A percentile compares a stretch with the other conserved stretches of the same genome.
Conservation (phyloP, 2,888 invertebrate species). For the Pheosia gnoma region DNA sequence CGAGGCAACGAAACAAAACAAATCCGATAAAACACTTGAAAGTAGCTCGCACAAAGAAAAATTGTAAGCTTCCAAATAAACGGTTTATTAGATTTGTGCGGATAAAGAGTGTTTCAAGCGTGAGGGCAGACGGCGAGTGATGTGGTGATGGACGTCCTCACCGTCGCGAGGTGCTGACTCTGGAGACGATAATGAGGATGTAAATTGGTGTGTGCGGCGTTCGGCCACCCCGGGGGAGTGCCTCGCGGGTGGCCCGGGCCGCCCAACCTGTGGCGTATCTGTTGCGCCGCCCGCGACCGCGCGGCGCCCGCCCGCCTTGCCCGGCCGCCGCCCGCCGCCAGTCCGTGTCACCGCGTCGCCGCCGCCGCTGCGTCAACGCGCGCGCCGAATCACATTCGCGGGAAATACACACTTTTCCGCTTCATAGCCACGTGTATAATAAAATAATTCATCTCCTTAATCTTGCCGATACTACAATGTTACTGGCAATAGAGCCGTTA, state of each 20-base stretch:
- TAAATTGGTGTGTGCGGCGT: conserved; percentile 68
- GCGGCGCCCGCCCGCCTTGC: conserved; percentile 48
- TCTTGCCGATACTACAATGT: conserved; percentile 31
- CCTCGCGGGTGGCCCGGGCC: conserved; percentile 66
- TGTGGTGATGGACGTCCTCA: conserved; percentile 37
- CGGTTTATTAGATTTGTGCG: conserved; percentile 35
- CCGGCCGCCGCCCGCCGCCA: conserved; percentile 36
- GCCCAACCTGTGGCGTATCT: conserved; percentile 83
- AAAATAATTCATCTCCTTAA: conserved; percentile 32
- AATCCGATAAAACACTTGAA: conserved; percentile 35
- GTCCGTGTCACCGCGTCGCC: conserved; percentile 46
- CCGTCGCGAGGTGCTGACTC: conserved; percentile 55
- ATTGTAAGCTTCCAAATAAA: conserved; percentile 33
- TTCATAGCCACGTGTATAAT: conserved; percentile 62
- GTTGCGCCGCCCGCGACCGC: conserved; percentile 72
- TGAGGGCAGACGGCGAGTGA: conserved; percentile 31
- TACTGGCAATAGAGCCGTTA: conserved; percentile 4
- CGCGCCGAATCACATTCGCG: conserved; percentile 30
- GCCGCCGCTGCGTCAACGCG: conserved; percentile 35
- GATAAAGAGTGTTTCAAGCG: conserved; percentile 20
- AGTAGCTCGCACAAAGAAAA: conserved; percentile 35
- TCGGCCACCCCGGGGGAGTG: conserved; percentile 41
- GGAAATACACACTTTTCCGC: conserved; percentile 56
- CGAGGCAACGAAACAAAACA: conserved; percentile 34
- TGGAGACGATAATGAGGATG: conserved; percentile 74